A percentile compares a stretch with the other conserved stretches of the same genome.
phyloP scores from a whole-genome alignment of 2,888 invertebrate species.

The Morpho achilles region DNA sequence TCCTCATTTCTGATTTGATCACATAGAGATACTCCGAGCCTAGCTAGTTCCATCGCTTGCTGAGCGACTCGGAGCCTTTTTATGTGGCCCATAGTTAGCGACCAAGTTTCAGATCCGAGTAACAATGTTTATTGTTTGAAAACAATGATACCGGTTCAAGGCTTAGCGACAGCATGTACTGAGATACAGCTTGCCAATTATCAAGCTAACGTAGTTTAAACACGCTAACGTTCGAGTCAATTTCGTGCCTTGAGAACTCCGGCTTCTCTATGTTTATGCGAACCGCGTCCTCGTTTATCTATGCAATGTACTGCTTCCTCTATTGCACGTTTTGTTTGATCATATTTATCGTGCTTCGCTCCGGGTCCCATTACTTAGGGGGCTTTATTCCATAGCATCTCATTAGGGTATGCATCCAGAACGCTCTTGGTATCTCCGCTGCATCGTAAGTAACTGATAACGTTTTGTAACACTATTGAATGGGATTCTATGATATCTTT shows the following conservation, averaged over 20 bases:
- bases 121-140: conserved; percentile 66
- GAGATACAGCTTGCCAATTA: conserved; percentile 64
- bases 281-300: conserved; percentile 55
- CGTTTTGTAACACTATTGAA: conserved; percentile 32
- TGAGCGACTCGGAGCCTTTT: no score
- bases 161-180: conserved; percentile 53
- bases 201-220: conserved; percentile 58
- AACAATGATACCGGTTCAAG: conserved; percentile 63
- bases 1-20: no score
- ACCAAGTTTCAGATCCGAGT: conserved; percentile 23
- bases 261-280: conserved; percentile 58
- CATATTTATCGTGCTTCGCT: conserved; percentile 62
- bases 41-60: no score
- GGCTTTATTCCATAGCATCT: conserved; percentile 43
- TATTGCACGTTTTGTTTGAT: conserved; percentile 63
- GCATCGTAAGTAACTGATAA: conserved; percentile 33
- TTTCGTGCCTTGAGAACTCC: conserved; percentile 52
- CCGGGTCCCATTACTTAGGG: conserved; percentile 54
- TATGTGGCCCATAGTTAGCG: no score
- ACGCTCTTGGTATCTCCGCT: conserved; percentile 45
- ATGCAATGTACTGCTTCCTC: conserved; percentile 69
- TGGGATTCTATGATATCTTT: conserved; percentile 32
- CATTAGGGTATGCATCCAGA: conserved; percentile 60
- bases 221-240: conserved; percentile 59
- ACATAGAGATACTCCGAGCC: no score